A percentile compares a stretch with the other conserved stretches of the same genome.
Evolutionary conservation across 2,113 vertebrate species (phyloP).

Genomic region (Clupea harengus): DNA sequence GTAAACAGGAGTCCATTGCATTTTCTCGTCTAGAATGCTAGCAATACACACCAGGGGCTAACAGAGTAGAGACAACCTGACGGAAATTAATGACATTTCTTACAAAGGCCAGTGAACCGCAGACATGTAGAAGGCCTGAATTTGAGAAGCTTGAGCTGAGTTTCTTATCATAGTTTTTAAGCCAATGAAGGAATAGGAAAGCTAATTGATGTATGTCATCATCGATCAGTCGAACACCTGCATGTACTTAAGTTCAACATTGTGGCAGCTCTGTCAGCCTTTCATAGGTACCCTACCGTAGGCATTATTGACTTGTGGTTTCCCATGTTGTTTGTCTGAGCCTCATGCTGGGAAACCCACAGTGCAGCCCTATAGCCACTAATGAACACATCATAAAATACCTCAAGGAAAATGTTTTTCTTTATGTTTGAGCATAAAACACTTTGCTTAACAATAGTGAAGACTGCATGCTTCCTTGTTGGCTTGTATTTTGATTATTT

Average conservation of each 20-base stretch:
- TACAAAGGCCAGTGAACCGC: not conserved
- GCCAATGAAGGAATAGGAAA: not conserved
- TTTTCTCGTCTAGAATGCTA: not conserved
- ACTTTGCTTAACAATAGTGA: no score
- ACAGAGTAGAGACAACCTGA: not conserved
- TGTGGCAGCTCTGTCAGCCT: not conserved
- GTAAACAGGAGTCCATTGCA: not conserved
- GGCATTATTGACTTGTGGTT: not conserved
- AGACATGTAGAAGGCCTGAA: not conserved
- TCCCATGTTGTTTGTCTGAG: not conserved
- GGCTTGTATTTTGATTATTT: not conserved
- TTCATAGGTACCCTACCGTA: not conserved
- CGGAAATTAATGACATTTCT: not conserved
- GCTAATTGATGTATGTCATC: not conserved
- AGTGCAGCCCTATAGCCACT: not conserved
- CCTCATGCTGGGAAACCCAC: not conserved
- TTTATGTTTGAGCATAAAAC: not conserved
- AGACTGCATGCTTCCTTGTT: not conserved
- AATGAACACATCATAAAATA: not conserved
- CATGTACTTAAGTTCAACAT: not conserved
- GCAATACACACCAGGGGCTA: not conserved
- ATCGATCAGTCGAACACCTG: not conserved
- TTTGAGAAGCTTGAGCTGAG: not conserved
- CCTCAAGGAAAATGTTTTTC: not conserved
- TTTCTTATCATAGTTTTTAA: not conserved